Percentiles rank a stretch among this genome's conserved stretches.
Evolutionary conservation across 1,140 invertebrate species (phyloP).

Genomic region (Meloidogyne exigua): DNA sequence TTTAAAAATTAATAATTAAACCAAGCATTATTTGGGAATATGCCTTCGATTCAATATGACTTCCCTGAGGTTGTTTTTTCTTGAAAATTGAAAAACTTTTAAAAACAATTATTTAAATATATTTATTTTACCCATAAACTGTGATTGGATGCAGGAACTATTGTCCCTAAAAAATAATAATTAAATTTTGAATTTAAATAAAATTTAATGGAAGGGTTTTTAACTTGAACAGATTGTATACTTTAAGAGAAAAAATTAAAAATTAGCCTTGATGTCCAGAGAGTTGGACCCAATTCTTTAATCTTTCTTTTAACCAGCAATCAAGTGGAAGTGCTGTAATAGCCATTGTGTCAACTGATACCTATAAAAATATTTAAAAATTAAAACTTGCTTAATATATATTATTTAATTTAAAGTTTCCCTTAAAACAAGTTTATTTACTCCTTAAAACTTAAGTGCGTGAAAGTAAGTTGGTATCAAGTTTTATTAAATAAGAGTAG

Average conservation of each 20-base stretch:
- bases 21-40: slow-evolving; percentile 76
- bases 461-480: no score
- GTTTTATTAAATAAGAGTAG: no score
- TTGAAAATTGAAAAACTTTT: no score
- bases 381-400: background rate
- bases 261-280: slow-evolving; percentile 75
- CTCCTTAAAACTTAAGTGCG: no score
- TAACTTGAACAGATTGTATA: no score
- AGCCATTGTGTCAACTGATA: slow-evolving; percentile 75
- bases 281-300: slow-evolving; percentile 81
- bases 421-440: no score
- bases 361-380: slow-evolving; percentile 39
- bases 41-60: slow-evolving; percentile 70
- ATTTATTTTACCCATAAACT: slow-evolving; percentile 73
- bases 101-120: no score
- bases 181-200: background rate
- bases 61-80: slow-evolving; percentile 75
- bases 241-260: no score
- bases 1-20: background rate
- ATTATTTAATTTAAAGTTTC: no score
- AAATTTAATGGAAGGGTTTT: no score
- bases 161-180: slow-evolving; percentile 32
- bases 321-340: slow-evolving; percentile 85
- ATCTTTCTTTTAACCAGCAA: slow-evolving; percentile 76
- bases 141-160: slow-evolving; percentile 82